Percentiles rank a stretch among this genome's conserved stretches.
phyloP scores from a whole-genome alignment of 2,113 vertebrate genomes.

The Apeltes quadracus region DNA sequence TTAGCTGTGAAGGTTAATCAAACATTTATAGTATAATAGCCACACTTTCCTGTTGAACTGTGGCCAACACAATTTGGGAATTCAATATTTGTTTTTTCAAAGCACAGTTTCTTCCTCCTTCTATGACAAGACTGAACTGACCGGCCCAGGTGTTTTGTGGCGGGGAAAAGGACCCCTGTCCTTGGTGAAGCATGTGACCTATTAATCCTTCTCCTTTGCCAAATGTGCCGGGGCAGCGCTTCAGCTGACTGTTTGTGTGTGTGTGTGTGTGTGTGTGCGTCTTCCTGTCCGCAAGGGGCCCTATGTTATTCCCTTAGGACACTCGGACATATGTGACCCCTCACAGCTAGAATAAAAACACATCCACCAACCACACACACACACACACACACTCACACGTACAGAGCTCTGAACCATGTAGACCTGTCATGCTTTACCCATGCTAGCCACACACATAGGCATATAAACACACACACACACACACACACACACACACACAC shows the following conservation, averaged over 20 bases:
- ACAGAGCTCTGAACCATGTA: constrained; percentile 13
- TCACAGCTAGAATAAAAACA: constrained; percentile 48
- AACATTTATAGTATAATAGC: neutral
- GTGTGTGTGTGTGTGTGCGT: constrained; percentile 34
- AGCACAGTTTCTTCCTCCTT: constrained; percentile 1
- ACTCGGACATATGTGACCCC: constrained; percentile 51
- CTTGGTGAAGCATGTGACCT: constrained; percentile 63
- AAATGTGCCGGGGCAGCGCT: constrained; percentile 66
- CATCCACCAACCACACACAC: constrained; percentile 4
- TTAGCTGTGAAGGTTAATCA: neutral
- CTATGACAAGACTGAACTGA: constrained; percentile 34
- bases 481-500: constrained; percentile 16
- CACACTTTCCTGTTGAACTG: neutral
- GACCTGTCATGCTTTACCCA: constrained; percentile 36
- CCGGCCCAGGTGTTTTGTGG: constrained; percentile 48
- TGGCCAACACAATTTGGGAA: neutral
- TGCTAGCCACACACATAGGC: constrained; percentile 2
- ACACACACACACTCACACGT: neutral
- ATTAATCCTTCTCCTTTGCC: constrained; percentile 59
- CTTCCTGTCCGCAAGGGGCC: constrained; percentile 49
- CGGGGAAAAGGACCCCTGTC: constrained; percentile 46
- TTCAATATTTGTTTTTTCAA: constrained; percentile 1
- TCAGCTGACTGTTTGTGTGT: constrained; percentile 26
- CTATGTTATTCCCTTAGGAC: constrained; percentile 54
- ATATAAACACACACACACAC: constrained; percentile 6